A percentile compares a stretch with the other conserved stretches of the same genome.
phyloP scores from a whole-genome alignment of 2,797 vertebrate genomes.

The Neomorphus geoffroyi region DNA sequence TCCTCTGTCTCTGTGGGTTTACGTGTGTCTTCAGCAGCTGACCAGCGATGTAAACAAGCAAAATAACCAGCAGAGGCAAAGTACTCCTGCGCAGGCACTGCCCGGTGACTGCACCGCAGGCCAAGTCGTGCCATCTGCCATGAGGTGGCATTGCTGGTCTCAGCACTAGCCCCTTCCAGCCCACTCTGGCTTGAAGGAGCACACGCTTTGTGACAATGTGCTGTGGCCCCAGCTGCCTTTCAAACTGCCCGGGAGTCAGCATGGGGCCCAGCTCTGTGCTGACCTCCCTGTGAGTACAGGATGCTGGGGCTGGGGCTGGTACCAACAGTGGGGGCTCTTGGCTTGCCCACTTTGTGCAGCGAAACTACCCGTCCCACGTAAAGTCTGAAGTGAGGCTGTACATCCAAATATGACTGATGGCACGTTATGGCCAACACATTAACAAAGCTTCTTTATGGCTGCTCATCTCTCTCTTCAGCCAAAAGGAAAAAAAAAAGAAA shows the following conservation, averaged over 20 bases:
- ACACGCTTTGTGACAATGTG: fast-evolving
- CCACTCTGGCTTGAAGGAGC: not conserved
- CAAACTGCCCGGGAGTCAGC: fast-evolving
- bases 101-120: fast-evolving
- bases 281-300: fast-evolving
- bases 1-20: not conserved
- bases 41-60: not conserved
- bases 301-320: fast-evolving
- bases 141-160: not conserved
- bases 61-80: not conserved
- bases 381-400: not conserved
- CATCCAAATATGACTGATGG: not conserved
- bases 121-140: fast-evolving
- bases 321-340: fast-evolving
- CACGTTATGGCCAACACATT: not conserved
- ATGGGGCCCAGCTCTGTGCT: fast-evolving
- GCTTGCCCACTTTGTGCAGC: not conserved
- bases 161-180: not conserved
- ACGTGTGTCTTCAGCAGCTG: not conserved
- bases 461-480: not conserved
- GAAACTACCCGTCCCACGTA: not conserved
- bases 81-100: not conserved
- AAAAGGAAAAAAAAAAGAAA: not conserved
- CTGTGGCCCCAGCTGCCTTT: not conserved
- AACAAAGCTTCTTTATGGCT: not conserved